Conservation (phyloP, 2,113 vertebrate genomes). For the Zapornia atra region DNA sequence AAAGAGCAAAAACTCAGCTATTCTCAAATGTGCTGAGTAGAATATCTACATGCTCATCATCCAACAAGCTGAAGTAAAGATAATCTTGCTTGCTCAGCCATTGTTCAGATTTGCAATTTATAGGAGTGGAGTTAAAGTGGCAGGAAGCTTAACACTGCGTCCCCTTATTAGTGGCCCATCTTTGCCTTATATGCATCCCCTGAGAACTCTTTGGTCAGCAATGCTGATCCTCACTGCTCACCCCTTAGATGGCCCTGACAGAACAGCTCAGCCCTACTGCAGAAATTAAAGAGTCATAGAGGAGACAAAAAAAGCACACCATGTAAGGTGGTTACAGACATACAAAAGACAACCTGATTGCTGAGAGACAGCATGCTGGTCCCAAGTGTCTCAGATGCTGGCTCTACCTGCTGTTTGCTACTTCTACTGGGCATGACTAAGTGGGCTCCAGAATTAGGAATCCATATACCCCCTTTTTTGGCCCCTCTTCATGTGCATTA, state of each 20-base stretch:
- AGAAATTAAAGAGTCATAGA: background rate
- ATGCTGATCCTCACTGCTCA: background rate
- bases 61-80: background rate
- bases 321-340: background rate
- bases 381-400: background rate
- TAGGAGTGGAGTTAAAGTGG: background rate
- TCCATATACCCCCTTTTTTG: background rate
- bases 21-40: background rate
- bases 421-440: background rate
- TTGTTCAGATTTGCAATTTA: background rate
- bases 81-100: background rate
- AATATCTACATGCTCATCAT: background rate
- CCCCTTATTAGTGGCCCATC: background rate
- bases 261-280: background rate
- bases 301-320: background rate
- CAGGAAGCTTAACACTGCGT: background rate
- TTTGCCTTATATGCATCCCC: background rate
- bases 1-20: slow-evolving; percentile 16
- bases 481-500: background rate
- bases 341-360: background rate
- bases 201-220: background rate
- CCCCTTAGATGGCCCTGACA: background rate
- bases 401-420: background rate
- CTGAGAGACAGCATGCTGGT: background rate
- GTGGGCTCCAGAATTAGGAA: background rate